Conservation (phyloP, 2,797 vertebrate genomes). For the Oryzias sinensis region DNA sequence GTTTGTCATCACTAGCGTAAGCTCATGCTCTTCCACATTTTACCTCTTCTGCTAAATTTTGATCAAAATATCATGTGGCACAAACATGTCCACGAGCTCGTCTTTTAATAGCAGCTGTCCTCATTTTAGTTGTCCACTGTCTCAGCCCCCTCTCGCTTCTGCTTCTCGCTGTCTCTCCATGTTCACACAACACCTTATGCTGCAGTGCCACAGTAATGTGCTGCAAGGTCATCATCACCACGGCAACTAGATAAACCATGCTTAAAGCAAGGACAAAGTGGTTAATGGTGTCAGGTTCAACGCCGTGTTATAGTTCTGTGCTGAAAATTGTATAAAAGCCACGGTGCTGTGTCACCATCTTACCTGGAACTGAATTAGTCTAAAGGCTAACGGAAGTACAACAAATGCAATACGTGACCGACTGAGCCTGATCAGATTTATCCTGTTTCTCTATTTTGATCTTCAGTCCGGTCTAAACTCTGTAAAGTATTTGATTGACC, state of each 20-base stretch:
- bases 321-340: constrained; percentile 11
- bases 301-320: constrained; percentile 4
- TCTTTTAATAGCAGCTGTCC: constrained; percentile 66
- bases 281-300: constrained; percentile 43
- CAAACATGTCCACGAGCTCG: constrained; percentile 55
- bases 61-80: constrained; percentile 49
- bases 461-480: too few species aligned
- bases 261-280: constrained; percentile 51
- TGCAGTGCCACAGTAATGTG: constrained; percentile 59
- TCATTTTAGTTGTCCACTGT: constrained; percentile 50
- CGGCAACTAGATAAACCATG: constrained; percentile 45
- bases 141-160: constrained; percentile 31
- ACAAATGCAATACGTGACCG: too few species aligned
- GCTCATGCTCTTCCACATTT: constrained; percentile 20
- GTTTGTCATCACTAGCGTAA: constrained; percentile 4
- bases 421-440: too few species aligned
- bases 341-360: not conserved
- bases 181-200: constrained; percentile 60
- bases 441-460: too few species aligned
- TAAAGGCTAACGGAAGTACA: too few species aligned
- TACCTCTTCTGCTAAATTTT: constrained; percentile 29
- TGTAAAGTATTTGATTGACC: too few species aligned
- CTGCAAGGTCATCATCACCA: constrained; percentile 68
- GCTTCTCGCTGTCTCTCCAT: constrained; percentile 31
- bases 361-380: not conserved